Percentiles rank a stretch among this genome's conserved stretches.
Conservation (phyloP, 2,797 vertebrate genomes). For the Cheirogaleus major region DNA sequence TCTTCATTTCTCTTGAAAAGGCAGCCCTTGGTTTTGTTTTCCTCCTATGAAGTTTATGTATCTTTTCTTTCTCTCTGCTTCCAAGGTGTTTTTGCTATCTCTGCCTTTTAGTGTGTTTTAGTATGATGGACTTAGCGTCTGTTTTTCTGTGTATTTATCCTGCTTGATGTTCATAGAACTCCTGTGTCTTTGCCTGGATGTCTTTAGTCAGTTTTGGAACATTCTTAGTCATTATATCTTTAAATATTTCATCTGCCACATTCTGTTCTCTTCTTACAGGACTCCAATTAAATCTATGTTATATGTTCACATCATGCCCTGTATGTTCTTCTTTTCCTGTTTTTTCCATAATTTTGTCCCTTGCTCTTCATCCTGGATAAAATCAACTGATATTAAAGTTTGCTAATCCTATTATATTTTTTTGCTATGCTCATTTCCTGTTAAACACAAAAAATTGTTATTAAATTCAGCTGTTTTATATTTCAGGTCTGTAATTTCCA, state of each 20-base stretch:
- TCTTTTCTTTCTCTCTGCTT: neutral
- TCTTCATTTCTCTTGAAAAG: neutral
- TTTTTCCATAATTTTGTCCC: neutral
- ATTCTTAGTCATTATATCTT: neutral
- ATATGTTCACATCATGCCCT: neutral
- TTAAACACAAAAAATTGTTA: neutral
- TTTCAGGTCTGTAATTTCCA: neutral
- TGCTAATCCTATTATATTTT: neutral
- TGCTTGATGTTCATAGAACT: neutral
- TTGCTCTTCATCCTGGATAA: neutral
- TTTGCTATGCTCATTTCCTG: neutral
- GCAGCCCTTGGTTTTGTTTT: neutral
- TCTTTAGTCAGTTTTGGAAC: neutral
- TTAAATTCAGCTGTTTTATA: neutral
- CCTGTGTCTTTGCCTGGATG: neutral
- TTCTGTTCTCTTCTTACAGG: neutral
- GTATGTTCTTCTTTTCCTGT: neutral
- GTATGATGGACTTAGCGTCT: neutral
- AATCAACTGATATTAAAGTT: neutral
- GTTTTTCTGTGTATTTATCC: neutral
- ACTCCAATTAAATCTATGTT: neutral
- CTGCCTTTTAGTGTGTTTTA: neutral
- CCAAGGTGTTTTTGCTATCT: neutral
- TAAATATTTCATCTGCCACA: neutral
- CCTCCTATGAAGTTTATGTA: neutral